phyloP scores from a whole-genome alignment of 2,888 invertebrate genomes.

The Heliconius cydno region DNA sequence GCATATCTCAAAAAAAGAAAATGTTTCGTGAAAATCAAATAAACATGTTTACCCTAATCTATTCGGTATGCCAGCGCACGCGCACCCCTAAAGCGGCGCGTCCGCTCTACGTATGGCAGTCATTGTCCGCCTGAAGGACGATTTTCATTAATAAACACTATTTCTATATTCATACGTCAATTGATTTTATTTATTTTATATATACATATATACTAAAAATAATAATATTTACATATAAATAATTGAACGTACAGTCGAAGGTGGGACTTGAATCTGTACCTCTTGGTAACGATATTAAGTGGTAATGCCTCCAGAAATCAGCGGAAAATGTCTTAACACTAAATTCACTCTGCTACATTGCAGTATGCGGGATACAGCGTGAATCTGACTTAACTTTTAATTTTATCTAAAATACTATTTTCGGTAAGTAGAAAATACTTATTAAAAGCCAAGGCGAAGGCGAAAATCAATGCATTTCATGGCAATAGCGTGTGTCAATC shows the following conservation, averaged over 20 bases:
- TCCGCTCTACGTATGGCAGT: constrained; percentile 73
- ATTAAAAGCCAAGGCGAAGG: constrained; percentile 17
- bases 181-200: constrained; percentile 18
- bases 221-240: too few species aligned
- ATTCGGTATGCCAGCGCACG: constrained; percentile 63
- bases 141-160: constrained; percentile 51
- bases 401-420: neutral
- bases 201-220: neutral
- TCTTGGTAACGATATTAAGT: too few species aligned
- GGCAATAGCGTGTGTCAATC: constrained; percentile 60
- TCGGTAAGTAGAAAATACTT: neutral
- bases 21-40: neutral
- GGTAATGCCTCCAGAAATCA: neutral
- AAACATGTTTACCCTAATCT: constrained; percentile 52
- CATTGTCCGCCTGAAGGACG: constrained; percentile 60
- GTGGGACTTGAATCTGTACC: too few species aligned
- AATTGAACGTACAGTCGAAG: too few species aligned
- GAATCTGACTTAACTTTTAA: neutral
- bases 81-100: constrained; percentile 68
- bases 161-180: constrained; percentile 41
- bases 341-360: too few species aligned
- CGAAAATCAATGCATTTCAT: constrained; percentile 43
- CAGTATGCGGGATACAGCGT: neutral
- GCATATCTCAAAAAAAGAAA: too few species aligned
- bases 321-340: neutral